phyloP scores from a whole-genome alignment of 2,888 invertebrate genomes.

The Plemyria rubiginata region DNA sequence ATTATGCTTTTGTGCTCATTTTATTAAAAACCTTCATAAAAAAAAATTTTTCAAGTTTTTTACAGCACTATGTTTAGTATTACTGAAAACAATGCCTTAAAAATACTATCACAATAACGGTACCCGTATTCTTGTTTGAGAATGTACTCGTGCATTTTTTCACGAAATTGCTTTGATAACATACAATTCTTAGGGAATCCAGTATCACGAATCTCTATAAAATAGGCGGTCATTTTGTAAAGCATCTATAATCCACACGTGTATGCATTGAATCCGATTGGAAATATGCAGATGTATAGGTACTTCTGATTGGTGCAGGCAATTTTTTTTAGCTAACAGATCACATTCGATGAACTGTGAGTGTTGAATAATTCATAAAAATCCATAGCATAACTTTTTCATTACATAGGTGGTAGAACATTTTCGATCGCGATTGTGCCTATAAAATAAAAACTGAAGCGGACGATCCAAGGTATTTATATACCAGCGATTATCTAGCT shows the following conservation, averaged over 20 bases:
- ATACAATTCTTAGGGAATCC: constrained; percentile 25
- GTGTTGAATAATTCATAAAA: constrained; percentile 27
- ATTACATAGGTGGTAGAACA: background rate
- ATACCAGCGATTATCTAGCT: constrained; percentile 3
- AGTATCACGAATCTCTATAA: constrained; percentile 47
- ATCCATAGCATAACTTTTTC: background rate
- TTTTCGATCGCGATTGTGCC: too few species aligned
- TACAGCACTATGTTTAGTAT: too few species aligned
- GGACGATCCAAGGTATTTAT: background rate
- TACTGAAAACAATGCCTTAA: too few species aligned
- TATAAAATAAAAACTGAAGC: background rate
- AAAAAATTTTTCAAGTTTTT: background rate
- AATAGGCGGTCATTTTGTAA: constrained; percentile 43
- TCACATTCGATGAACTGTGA: constrained; percentile 23
- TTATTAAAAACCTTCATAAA: too few species aligned
- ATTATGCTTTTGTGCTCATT: too few species aligned
- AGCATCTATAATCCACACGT: constrained; percentile 45
- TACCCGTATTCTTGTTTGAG: too few species aligned
- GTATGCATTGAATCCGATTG: constrained; percentile 40
- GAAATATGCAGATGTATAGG: constrained; percentile 40
- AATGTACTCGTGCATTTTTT: too few species aligned
- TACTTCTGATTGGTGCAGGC: constrained; percentile 37
- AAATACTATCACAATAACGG: too few species aligned
- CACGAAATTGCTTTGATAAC: background rate
- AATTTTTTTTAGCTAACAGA: constrained; percentile 26